Percentiles rank a stretch among this genome's conserved stretches.
These are phyloP conservation scores for Phrynocephalus versicolor DNA, from an alignment of 2,113 vertebrate species.

Conservation along the genomic window DNA sequence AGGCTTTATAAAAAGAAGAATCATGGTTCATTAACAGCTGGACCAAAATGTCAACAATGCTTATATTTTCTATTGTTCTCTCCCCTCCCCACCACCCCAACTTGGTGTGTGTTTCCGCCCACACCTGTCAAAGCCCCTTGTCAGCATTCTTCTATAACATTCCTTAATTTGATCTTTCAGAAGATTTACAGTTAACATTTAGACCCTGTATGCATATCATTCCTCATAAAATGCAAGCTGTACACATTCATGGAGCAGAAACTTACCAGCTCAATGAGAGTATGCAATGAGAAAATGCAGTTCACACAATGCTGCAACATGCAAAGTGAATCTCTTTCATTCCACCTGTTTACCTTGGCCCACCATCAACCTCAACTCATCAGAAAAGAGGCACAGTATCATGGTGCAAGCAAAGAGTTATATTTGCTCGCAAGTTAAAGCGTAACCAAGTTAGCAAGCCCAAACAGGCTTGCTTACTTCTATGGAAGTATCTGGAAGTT, in stretches of 20 bases:
- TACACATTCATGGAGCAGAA: not conserved
- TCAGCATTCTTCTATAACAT: not conserved
- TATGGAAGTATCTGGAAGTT: not conserved
- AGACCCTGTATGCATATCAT: not conserved
- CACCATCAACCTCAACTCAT: not conserved
- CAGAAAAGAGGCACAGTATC: not conserved
- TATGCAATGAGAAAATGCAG: not conserved
- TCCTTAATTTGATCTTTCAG: not conserved
- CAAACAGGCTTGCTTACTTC: not conserved
- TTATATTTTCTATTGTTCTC: constrained; percentile 35
- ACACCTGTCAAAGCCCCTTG: not conserved
- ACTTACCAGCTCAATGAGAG: not conserved
- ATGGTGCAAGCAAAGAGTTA: constrained; percentile 23
- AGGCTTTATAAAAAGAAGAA: not conserved
- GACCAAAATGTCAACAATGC: not conserved
- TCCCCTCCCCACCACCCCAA: not conserved
- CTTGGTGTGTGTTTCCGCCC: rapidly evolving
- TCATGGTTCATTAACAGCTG: not conserved
- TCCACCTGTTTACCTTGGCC: rapidly evolving
- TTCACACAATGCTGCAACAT: not conserved
- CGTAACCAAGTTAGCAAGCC: constrained; percentile 41
- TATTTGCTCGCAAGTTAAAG: constrained; percentile 61
- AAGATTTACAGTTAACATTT: not conserved
- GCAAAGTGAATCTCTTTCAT: not conserved
- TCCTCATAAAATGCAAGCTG: not conserved